phyloP scores from a whole-genome alignment of 2,797 vertebrate species.

The Brachyalestes nurse region DNA sequence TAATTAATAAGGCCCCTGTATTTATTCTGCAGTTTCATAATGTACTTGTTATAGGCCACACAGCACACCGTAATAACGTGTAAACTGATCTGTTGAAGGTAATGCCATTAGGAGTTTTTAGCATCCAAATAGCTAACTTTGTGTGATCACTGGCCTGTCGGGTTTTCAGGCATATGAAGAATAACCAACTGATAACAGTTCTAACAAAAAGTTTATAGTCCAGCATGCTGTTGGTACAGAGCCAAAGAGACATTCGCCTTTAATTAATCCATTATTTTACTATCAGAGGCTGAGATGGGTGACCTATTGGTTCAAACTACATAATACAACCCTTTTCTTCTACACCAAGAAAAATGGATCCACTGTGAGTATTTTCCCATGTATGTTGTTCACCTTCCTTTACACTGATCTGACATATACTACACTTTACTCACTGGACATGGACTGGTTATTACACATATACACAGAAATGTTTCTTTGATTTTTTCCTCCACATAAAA shows the following conservation, averaged over 20 bases:
- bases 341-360: constrained; percentile 72
- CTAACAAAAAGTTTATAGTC: not conserved
- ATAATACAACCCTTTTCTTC: constrained; percentile 78
- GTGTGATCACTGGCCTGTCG: too few species aligned
- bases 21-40: not conserved
- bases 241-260: not conserved
- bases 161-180: too few species aligned
- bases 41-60: too few species aligned
- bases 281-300: constrained; percentile 75
- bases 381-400: not conserved
- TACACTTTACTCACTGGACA: too few species aligned
- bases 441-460: too few species aligned
- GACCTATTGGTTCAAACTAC: constrained; percentile 79
- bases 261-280: not conserved
- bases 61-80: too few species aligned
- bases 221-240: not conserved
- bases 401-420: not conserved
- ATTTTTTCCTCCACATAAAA: too few species aligned
- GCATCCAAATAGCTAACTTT: too few species aligned
- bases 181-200: too few species aligned
- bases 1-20: not conserved
- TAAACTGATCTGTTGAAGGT: too few species aligned
- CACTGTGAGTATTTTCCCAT: constrained; percentile 65
- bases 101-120: too few species aligned
- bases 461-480: too few species aligned